Conservation (phyloP, 2,113 vertebrate species). For the Brachyistius frenatus region DNA sequence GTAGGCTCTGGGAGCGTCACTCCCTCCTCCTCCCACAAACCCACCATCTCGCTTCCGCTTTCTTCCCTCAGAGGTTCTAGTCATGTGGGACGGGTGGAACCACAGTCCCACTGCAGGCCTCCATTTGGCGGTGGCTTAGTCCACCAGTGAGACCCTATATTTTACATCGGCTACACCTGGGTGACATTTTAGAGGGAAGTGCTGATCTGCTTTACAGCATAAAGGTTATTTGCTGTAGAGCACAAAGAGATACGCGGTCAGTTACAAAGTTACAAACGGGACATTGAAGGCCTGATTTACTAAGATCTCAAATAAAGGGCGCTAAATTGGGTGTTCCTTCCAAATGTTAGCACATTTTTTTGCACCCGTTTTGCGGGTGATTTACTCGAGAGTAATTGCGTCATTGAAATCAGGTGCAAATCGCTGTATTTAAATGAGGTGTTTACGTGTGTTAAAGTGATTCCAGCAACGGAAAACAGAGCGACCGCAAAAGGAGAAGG, state of each 20-base stretch:
- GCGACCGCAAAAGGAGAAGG: too few relatives aligned
- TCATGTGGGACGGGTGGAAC: neutral
- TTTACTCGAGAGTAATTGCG: too few relatives aligned
- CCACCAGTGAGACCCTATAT: neutral
- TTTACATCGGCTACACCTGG: neutral
- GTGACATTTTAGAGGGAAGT: conserved; percentile 3
- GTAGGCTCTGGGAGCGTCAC: too few relatives aligned
- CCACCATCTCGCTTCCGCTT: neutral
- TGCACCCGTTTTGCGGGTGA: too few relatives aligned
- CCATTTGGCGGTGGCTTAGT: neutral
- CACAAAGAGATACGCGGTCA: neutral
- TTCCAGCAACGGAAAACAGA: too few relatives aligned
- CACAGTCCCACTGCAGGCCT: neutral
- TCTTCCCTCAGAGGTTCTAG: neutral
- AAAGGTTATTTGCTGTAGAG: neutral
- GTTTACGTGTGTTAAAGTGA: too few relatives aligned
- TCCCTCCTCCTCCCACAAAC: neutral
- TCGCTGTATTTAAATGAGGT: too few relatives aligned
- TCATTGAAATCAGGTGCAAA: too few relatives aligned
- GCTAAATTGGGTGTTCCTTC: too few relatives aligned
- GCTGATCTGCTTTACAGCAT: neutral
- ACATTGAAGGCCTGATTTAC: too few relatives aligned
- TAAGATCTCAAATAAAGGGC: too few relatives aligned
- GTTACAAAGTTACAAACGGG: neutral
- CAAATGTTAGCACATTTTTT: too few relatives aligned